Evolutionary conservation across 2,888 invertebrate genomes (phyloP).

Genomic region (Metallyticus violacea): DNA sequence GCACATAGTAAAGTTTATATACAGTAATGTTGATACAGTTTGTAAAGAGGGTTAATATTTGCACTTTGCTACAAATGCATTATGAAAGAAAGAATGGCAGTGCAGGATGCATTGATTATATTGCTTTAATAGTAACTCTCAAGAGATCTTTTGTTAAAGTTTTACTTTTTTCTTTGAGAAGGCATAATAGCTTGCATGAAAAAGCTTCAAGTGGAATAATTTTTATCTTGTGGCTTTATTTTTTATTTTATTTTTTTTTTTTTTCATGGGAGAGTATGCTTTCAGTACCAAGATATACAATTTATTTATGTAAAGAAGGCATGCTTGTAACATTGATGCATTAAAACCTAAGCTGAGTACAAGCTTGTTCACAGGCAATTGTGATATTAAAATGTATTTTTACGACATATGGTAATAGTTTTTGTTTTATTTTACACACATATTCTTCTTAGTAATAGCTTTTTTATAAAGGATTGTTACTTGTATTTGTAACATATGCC

Average conservation of each 20-base stretch:
- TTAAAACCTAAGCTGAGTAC: neutral
- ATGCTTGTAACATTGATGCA: neutral
- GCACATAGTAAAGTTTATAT: neutral
- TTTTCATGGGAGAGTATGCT: neutral
- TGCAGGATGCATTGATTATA: too few relatives aligned
- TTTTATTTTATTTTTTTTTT: neutral
- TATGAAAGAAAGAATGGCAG: neutral
- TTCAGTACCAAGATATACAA: neutral
- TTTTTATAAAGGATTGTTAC: neutral
- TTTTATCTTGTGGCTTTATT: neutral
- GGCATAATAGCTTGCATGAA: neutral
- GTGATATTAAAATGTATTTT: neutral
- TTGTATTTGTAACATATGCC: neutral
- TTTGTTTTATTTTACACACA: neutral
- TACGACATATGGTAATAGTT: neutral
- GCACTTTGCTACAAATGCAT: neutral
- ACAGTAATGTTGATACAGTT: neutral
- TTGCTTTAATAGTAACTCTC: too few relatives aligned
- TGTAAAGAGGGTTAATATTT: neutral
- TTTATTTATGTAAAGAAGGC: neutral
- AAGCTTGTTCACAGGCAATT: neutral
- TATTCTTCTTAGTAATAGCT: neutral
- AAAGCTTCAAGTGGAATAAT: neutral
- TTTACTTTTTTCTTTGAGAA: neutral
- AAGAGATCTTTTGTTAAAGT: too few relatives aligned